phyloP scores from a whole-genome alignment of 2,797 vertebrate species.

The Pseudomugil gertrudae region DNA sequence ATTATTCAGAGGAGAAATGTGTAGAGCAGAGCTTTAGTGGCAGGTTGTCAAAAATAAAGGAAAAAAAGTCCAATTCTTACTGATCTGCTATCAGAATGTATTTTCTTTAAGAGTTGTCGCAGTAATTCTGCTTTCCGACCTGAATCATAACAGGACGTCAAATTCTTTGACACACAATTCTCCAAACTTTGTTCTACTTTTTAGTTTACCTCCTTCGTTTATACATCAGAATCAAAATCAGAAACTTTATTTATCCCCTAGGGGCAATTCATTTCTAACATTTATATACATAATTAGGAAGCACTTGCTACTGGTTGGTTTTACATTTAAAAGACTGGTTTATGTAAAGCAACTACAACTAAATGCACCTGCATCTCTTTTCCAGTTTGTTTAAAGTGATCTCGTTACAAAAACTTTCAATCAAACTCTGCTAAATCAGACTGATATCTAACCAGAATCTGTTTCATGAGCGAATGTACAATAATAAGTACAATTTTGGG shows the following conservation, averaged over 20 bases:
- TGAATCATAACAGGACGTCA: not conserved
- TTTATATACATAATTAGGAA: no score
- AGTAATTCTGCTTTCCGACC: not conserved
- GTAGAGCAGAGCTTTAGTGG: conserved; percentile 54
- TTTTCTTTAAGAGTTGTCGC: conserved; percentile 52
- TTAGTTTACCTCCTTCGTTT: no score
- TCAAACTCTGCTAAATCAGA: not conserved
- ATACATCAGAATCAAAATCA: no score
- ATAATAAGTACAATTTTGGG: not conserved
- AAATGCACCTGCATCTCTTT: no score
- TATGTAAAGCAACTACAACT: no score
- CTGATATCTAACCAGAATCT: not conserved
- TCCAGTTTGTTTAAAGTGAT: not conserved
- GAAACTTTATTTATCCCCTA: no score
- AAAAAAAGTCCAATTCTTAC: conserved; percentile 17
- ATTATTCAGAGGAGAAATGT: conserved; percentile 64
- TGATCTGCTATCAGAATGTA: conserved; percentile 51
- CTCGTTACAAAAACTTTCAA: no score
- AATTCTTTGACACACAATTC: not conserved
- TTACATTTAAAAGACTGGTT: no score
- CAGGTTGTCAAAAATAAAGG: conserved; percentile 50
- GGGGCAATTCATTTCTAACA: no score
- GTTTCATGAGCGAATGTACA: not conserved
- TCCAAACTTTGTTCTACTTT: not conserved
- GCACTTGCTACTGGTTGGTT: no score